phyloP scores from a whole-genome alignment of 2,113 vertebrate genomes.

The Ploceus nigricollis region DNA sequence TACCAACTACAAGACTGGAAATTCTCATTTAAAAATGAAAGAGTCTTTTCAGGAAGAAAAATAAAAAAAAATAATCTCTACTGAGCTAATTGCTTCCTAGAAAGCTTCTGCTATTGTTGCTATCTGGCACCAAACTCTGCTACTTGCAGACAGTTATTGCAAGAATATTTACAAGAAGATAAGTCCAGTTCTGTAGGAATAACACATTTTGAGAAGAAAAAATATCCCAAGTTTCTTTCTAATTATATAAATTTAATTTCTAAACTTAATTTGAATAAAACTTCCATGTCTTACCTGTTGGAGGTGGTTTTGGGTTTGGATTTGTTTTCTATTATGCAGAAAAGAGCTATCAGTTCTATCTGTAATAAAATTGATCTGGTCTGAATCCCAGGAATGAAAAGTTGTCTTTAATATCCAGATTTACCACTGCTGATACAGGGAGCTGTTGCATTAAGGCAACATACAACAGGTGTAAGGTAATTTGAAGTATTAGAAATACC shows the following conservation, averaged over 20 bases:
- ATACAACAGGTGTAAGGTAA: neutral
- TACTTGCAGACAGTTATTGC: neutral
- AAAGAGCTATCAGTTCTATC: neutral
- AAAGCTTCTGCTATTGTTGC: neutral
- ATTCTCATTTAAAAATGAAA: neutral
- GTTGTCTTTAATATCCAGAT: neutral
- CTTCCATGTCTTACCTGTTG: accelerated
- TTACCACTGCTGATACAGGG: neutral
- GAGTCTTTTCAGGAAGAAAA: neutral
- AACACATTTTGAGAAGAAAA: neutral
- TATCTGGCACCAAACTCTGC: neutral
- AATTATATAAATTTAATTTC: neutral
- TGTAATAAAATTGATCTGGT: neutral
- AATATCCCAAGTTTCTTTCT: neutral
- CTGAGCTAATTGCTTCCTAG: neutral
- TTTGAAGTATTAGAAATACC: neutral
- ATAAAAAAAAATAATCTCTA: neutral
- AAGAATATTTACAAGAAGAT: neutral
- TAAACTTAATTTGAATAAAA: neutral
- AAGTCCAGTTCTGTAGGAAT: neutral
- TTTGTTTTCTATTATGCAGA: neutral
- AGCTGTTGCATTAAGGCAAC: neutral
- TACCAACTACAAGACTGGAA: neutral
- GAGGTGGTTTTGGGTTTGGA: accelerated
- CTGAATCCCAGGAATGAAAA: neutral